phyloP scores from a whole-genome alignment of 2,113 vertebrate species.

The Eurypyga helias region DNA sequence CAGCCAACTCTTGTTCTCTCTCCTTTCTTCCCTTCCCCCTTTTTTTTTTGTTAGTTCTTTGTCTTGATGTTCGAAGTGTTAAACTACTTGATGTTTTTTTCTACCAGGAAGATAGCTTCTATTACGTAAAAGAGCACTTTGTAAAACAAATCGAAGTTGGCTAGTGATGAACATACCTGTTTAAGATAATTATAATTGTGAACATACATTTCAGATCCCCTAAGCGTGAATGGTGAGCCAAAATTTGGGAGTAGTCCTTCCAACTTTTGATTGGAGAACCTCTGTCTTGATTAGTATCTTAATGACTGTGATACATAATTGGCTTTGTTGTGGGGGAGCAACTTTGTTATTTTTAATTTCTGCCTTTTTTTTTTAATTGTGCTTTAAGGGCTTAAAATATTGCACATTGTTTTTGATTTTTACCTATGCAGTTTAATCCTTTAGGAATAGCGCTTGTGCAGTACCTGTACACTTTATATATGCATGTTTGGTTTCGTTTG shows the following conservation, averaged over 20 bases:
- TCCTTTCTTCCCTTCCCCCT: background rate
- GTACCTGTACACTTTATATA: constrained; percentile 77
- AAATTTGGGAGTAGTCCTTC: constrained; percentile 61
- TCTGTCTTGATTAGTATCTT: constrained; percentile 65
- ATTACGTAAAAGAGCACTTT: constrained; percentile 81
- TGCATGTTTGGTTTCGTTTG: constrained; percentile 68
- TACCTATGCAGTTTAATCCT: constrained; percentile 84
- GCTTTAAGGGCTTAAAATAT: constrained; percentile 83
- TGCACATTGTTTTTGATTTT: constrained; percentile 83
- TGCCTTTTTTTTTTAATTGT: constrained; percentile 66
- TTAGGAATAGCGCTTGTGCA: constrained; percentile 76
- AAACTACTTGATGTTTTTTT: constrained; percentile 69
- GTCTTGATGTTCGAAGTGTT: constrained; percentile 66
- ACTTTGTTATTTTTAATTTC: constrained; percentile 30
- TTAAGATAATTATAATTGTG: constrained; percentile 42
- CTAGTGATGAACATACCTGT: constrained; percentile 53
- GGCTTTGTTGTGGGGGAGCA: constrained; percentile 43
- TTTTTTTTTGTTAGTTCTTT: constrained; percentile 24
- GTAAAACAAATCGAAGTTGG: constrained; percentile 71
- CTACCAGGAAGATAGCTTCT: constrained; percentile 73
- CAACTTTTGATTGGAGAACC: constrained; percentile 66
- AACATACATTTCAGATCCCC: constrained; percentile 49
- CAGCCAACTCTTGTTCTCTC: constrained; percentile 21
- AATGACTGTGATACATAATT: constrained; percentile 39
- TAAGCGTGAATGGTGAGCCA: constrained; percentile 61